Evolutionary conservation across 2,113 vertebrate genomes (phyloP).

Genomic region (Bubo blakistoni): DNA sequence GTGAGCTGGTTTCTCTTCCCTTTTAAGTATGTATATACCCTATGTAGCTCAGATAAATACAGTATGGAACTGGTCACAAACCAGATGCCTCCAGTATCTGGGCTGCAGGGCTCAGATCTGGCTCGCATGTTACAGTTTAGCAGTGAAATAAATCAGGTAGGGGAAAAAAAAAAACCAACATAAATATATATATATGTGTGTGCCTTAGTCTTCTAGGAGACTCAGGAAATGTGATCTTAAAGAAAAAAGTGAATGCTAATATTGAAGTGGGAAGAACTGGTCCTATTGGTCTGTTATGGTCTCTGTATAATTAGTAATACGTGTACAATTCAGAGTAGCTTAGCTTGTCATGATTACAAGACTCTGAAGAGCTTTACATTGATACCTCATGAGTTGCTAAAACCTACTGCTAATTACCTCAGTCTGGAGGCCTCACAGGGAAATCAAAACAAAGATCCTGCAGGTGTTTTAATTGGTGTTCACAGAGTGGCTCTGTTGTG

Average conservation of each 20-base stretch:
- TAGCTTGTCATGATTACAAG: not conserved
- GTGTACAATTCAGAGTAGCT: not conserved
- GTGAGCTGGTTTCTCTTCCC: not conserved
- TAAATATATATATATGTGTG: fast-evolving
- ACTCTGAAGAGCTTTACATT: not conserved
- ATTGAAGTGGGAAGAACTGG: not conserved
- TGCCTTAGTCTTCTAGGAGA: not conserved
- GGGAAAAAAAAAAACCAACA: not conserved
- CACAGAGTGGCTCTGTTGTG: not conserved
- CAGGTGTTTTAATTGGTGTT: not conserved
- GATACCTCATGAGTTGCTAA: not conserved
- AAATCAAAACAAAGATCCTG: not conserved
- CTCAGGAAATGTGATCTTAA: not conserved
- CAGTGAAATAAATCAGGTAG: not conserved
- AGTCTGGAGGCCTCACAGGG: not conserved
- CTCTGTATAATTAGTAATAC: not conserved
- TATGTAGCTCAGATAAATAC: not conserved
- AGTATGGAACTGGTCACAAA: not conserved
- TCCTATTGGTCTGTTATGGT: not conserved
- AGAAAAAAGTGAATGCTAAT: not conserved
- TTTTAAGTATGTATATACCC: not conserved
- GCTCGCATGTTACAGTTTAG: not conserved
- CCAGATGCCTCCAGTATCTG: not conserved
- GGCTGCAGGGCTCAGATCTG: not conserved
- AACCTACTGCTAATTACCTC: not conserved